A percentile compares a stretch with the other conserved stretches of the same genome.
phyloP scores from a whole-genome alignment of 2,888 invertebrate genomes.

The Oeneis ivallda region DNA sequence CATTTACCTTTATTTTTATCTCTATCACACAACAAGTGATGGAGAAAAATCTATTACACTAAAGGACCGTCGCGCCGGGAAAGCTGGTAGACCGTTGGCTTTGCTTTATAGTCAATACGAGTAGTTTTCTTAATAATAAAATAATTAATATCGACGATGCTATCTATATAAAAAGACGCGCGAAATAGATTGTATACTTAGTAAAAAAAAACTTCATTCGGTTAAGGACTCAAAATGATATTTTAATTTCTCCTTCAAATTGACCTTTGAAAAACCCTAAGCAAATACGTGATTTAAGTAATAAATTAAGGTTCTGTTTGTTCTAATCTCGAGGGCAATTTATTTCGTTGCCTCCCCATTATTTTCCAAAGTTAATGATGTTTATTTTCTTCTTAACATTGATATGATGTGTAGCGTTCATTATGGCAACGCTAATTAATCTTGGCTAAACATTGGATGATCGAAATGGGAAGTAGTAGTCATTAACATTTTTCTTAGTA shows the following conservation, averaged over 20 bases:
- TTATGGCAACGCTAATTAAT: slow-evolving; percentile 16
- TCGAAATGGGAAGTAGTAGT: background rate
- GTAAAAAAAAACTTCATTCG: background rate
- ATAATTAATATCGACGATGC: no score
- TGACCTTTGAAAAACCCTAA: slow-evolving; percentile 9
- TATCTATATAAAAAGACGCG: no score
- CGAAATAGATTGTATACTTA: no score
- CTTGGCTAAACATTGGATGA: background rate
- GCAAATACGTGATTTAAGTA: slow-evolving; percentile 21
- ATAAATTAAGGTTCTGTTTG: slow-evolving; percentile 19
- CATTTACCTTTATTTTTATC: no score
- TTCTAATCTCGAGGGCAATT: slow-evolving; percentile 15
- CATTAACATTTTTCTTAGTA: background rate
- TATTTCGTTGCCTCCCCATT: slow-evolving; percentile 32
- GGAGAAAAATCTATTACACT: no score
- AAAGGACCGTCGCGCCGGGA: no score
- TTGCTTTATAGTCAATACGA: no score
- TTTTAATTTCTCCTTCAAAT: slow-evolving; percentile 16
- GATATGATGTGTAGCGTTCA: slow-evolving; percentile 6
- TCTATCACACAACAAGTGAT: no score
- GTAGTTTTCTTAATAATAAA: no score
- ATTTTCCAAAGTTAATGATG: slow-evolving; percentile 30
- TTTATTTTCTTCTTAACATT: slow-evolving; percentile 33
- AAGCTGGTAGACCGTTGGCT: no score
- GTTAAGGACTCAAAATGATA: background rate